Conservation (phyloP, 2,888 invertebrate species). For the Frankliniella intonsa region DNA sequence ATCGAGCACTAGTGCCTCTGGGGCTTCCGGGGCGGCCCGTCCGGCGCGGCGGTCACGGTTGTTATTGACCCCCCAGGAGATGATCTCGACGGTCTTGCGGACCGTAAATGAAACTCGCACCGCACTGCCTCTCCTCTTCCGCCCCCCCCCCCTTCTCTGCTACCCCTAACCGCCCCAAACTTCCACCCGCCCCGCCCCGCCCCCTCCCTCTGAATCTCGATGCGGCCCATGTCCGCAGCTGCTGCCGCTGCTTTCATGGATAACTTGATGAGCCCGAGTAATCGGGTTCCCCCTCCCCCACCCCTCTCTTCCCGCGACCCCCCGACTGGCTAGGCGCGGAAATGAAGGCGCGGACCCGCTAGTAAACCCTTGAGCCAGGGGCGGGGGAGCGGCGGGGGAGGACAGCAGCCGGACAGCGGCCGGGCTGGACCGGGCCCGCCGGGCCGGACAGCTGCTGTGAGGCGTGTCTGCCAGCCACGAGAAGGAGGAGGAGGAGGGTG, state of each 20-base stretch:
- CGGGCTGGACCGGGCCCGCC: no score
- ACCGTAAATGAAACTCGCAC: neutral
- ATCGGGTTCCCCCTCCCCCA: neutral
- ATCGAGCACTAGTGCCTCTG: neutral
- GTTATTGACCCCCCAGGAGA: neutral
- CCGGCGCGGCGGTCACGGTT: neutral
- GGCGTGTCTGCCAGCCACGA: no score
- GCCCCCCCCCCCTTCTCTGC: neutral
- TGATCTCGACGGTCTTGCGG: neutral
- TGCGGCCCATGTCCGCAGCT: no score
- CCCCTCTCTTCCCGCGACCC: neutral
- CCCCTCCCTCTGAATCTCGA: no score
- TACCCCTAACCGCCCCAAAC: neutral
- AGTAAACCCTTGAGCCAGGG: no score
- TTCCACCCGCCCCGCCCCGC: no score
- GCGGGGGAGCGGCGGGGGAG: no score
- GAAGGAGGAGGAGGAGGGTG: no score
- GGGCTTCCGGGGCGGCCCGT: neutral
- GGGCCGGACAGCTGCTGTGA: no score
- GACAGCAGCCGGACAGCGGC: no score
- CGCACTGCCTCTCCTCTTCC: conserved; percentile 40
- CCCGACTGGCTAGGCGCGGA: neutral
- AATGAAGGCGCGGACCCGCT: no score
- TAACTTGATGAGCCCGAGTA: conserved; percentile 18
- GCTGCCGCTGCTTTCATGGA: neutral